phyloP scores from a whole-genome alignment of 2,113 vertebrate genomes.

The Cololabis saira region DNA sequence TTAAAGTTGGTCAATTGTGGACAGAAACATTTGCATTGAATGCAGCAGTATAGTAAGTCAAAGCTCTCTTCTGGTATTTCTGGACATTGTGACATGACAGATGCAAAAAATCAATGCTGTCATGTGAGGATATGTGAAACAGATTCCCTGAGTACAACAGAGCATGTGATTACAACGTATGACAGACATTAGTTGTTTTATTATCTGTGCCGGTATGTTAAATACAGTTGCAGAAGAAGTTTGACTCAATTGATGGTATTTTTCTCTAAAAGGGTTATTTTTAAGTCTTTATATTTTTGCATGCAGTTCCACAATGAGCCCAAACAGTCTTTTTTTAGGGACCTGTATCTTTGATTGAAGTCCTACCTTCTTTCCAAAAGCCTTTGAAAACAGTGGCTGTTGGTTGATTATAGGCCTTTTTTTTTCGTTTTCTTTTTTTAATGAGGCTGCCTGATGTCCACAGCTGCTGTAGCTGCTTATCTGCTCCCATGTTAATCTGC shows the following conservation, averaged over 20 bases:
- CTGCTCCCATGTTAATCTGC: slow-evolving; percentile 68
- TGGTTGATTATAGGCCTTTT: slow-evolving; percentile 31
- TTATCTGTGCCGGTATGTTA: no score
- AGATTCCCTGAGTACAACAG: no score
- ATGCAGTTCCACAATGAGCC: no score
- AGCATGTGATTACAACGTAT: no score
- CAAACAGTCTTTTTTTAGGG: no score
- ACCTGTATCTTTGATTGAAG: slow-evolving; percentile 4
- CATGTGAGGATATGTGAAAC: no score
- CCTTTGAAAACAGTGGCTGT: slow-evolving; percentile 18
- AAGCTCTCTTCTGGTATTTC: not conserved
- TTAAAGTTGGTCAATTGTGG: no score
- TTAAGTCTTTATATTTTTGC: no score
- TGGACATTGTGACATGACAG: not conserved
- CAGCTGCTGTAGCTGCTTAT: slow-evolving; percentile 69
- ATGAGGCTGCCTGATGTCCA: slow-evolving; percentile 24
- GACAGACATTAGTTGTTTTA: no score
- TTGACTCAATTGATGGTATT: no score
- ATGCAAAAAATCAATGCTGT: not conserved
- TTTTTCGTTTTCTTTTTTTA: slow-evolving; percentile 13
- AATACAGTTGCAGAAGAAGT: no score
- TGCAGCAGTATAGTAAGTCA: not conserved
- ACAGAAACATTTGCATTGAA: not conserved
- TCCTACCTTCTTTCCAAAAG: slow-evolving; percentile 6
- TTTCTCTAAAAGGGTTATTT: no score